Conservation (phyloP, 2,888 invertebrate species). For the Uloborus plumipes region DNA sequence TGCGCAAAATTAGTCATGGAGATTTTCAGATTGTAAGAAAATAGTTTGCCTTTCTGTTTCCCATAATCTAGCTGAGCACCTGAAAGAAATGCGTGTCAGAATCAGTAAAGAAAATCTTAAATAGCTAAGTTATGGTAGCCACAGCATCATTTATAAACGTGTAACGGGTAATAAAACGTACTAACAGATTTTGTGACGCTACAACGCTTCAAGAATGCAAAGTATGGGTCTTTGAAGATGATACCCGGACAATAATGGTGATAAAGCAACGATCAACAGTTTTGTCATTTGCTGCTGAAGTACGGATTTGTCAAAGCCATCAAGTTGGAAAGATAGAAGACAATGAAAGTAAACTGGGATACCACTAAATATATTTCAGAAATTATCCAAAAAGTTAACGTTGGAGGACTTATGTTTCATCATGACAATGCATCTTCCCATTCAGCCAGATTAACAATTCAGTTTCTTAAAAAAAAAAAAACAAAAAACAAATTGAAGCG, state of each 20-base stretch:
- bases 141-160: conserved; percentile 10
- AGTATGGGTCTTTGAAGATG: conserved; percentile 32
- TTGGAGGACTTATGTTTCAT: no score
- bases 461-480: no score
- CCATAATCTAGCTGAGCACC: conserved; percentile 17
- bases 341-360: no score
- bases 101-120: conserved; percentile 17
- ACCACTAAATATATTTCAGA: no score
- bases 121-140: neutral
- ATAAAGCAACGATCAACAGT: neutral
- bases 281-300: no score
- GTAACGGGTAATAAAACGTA: conserved; percentile 28
- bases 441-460: no score
- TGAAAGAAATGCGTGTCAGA: conserved; percentile 10
- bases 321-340: no score
- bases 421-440: no score
- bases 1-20: conserved; percentile 15
- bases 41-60: conserved; percentile 10
- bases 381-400: no score
- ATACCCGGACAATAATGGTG: neutral
- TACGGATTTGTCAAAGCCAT: no score
- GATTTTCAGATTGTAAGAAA: conserved; percentile 13
- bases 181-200: conserved; percentile 14
- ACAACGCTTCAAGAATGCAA: conserved; percentile 6
- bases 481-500: no score